phyloP scores from a whole-genome alignment of 92 coral and sea anemone genomes.

The Heteractis magnifica region DNA sequence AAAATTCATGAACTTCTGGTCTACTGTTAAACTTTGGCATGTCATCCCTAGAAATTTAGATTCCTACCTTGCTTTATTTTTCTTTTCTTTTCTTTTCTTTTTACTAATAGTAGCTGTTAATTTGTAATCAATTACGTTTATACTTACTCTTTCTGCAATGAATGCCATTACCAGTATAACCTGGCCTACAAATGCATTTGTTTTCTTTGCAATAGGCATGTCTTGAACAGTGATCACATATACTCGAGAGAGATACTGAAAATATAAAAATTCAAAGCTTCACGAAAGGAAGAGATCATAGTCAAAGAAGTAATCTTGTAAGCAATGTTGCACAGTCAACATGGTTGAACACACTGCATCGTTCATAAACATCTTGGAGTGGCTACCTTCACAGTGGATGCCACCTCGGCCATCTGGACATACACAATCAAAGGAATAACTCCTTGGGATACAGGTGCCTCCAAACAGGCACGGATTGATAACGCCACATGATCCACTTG shows the following conservation, averaged over 20 bases:
- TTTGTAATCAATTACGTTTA: background rate
- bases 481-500: conserved; percentile 46
- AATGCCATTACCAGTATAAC: conserved; percentile 61
- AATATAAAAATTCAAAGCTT: background rate
- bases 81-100: too few species aligned
- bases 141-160: conserved; percentile 58
- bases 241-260: conserved; percentile 11
- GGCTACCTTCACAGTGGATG: conserved; percentile 78
- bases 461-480: conserved; percentile 86
- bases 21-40: too few species aligned
- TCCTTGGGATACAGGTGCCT: conserved; percentile 68
- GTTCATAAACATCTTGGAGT: too few species aligned
- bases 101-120: background rate
- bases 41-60: too few species aligned
- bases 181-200: conserved; percentile 61
- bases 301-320: too few species aligned
- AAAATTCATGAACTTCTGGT: too few species aligned
- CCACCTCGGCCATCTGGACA: conserved; percentile 78
- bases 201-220: conserved; percentile 56
- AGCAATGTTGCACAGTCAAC: too few species aligned
- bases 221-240: conserved; percentile 66
- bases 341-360: too few species aligned
- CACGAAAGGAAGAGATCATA: background rate
- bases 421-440: conserved; percentile 63
- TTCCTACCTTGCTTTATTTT: too few species aligned